Evolutionary conservation across 1,140 invertebrate species (phyloP).

Genomic region (Drosophila watanabei): DNA sequence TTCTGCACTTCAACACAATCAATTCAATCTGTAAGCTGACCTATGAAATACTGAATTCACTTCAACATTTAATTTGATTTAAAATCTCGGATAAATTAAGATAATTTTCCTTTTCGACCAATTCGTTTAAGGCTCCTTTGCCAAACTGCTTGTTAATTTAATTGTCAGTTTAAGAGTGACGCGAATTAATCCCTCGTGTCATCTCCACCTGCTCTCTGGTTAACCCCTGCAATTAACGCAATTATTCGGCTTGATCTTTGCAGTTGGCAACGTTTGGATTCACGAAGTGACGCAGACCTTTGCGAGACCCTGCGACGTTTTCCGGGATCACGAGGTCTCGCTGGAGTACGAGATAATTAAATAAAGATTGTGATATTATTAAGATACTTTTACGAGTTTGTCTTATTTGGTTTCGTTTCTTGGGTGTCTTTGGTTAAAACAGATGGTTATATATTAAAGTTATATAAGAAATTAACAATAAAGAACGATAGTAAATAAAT

Average conservation of each 20-base stretch:
- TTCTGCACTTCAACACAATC: neutral
- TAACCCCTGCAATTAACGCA: slow-evolving; percentile 87
- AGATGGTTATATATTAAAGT: neutral
- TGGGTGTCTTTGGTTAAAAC: neutral
- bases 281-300: slow-evolving; percentile 97
- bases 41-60: neutral
- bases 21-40: neutral
- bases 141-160: neutral
- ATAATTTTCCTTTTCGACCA: neutral
- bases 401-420: neutral
- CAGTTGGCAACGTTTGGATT: slow-evolving; percentile 97
- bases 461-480: neutral
- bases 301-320: slow-evolving; percentile 90
- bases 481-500: too few species aligned
- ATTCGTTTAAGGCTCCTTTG: slow-evolving; percentile 1
- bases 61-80: neutral
- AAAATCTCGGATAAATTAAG: neutral
- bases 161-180: neutral
- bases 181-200: neutral
- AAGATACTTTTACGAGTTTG: slow-evolving; percentile 2
- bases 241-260: slow-evolving; percentile 52
- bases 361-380: slow-evolving; percentile 58
- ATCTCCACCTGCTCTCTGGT: slow-evolving; percentile 86
- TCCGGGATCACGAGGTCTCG: slow-evolving; percentile 79
- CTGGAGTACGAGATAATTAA: slow-evolving; percentile 69